Evolutionary conservation across 2,888 invertebrate genomes (phyloP).

Genomic region (Synanthedon andrenaeformis): DNA sequence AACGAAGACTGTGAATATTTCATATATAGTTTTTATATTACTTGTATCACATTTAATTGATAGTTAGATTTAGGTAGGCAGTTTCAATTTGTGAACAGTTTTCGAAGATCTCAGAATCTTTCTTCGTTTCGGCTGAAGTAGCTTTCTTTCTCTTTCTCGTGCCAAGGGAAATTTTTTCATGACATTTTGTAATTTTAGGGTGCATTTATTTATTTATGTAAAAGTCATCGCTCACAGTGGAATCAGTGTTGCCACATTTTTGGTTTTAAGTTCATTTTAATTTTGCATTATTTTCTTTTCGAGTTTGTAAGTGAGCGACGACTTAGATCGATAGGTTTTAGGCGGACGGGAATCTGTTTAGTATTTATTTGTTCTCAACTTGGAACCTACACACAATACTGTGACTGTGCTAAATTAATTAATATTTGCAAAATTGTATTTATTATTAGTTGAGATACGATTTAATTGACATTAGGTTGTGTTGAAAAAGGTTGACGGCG

Average conservation of each 20-base stretch:
- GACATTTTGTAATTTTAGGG: slow-evolving; percentile 39
- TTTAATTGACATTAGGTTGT: too few species aligned
- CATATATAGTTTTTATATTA: slow-evolving; percentile 14
- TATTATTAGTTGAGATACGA: too few species aligned
- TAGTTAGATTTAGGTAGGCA: slow-evolving; percentile 22
- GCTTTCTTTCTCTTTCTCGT: slow-evolving; percentile 42
- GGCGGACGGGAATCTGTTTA: slow-evolving; percentile 3
- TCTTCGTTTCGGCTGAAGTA: slow-evolving; percentile 9
- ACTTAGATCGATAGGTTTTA: too few species aligned
- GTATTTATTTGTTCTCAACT: slow-evolving; percentile 13
- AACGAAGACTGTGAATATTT: slow-evolving; percentile 55
- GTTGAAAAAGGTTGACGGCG: slow-evolving; percentile 5
- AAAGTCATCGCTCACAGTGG: not conserved
- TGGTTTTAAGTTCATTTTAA: too few species aligned
- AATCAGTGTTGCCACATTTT: too few species aligned
- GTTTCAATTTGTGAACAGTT: slow-evolving; percentile 49
- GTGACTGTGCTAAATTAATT: not conserved
- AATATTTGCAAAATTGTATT: too few species aligned
- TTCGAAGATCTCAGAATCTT: slow-evolving; percentile 60
- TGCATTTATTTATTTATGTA: slow-evolving; percentile 40
- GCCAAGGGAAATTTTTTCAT: slow-evolving; percentile 55
- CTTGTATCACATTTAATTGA: slow-evolving; percentile 18
- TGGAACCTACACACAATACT: slow-evolving; percentile 9
- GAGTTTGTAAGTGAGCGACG: too few species aligned
- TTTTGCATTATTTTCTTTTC: too few species aligned